These are phyloP conservation scores for Ophion slaviceki DNA, from an alignment of 2,888 invertebrate species.

Conservation along the genomic window DNA sequence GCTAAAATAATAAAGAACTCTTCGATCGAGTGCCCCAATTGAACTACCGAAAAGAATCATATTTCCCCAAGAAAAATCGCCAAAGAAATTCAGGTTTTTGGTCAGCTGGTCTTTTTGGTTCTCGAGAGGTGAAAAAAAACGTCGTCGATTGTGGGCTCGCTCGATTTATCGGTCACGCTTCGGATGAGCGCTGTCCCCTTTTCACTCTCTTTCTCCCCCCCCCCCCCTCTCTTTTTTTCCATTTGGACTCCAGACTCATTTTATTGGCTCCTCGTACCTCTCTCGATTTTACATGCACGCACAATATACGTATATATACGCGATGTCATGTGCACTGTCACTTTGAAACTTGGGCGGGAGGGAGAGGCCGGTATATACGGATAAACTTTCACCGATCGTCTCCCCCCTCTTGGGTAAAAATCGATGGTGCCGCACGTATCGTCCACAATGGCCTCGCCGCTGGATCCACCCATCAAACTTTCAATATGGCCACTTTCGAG, in stretches of 20 bases:
- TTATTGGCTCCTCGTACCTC: slow-evolving; percentile 38
- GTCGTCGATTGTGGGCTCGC: slow-evolving; percentile 16
- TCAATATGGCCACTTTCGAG: slow-evolving; percentile 26
- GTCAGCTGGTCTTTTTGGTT: no score
- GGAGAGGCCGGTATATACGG: slow-evolving; percentile 6
- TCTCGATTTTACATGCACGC: neutral
- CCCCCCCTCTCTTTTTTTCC: neutral
- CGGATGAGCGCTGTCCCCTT: slow-evolving; percentile 46
- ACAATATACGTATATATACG: neutral
- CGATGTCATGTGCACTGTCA: slow-evolving; percentile 38
- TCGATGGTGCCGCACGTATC: slow-evolving; percentile 21
- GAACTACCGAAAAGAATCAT: no score
- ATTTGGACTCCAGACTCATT: neutral
- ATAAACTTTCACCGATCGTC: slow-evolving; percentile 42
- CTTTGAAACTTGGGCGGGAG: slow-evolving; percentile 16
- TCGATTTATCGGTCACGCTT: slow-evolving; percentile 76
- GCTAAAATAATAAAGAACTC: no score
- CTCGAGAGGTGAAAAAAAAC: no score
- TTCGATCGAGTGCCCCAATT: no score
- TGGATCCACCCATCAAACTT: slow-evolving; percentile 42
- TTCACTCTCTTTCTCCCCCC: slow-evolving; percentile 30
- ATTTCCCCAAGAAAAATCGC: no score
- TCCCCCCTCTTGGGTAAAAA: slow-evolving; percentile 23
- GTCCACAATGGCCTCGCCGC: slow-evolving; percentile 28
- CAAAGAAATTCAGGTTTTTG: no score